Conservation (phyloP, 2,797 vertebrate genomes). For the Microhierax caerulescens region DNA sequence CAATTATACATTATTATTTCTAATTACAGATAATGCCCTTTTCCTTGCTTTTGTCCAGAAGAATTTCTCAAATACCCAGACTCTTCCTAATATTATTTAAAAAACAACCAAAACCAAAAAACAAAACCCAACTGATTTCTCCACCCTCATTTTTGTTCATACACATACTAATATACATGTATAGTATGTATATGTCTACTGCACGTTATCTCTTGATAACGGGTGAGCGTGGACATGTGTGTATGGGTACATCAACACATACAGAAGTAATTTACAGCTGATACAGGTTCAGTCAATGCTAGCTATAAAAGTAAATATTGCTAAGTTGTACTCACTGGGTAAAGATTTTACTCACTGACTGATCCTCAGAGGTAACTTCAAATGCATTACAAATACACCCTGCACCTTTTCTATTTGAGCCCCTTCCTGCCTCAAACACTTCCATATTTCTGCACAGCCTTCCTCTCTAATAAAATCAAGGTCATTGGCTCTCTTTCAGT, state of each 20-base stretch:
- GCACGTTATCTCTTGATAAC: too few species aligned
- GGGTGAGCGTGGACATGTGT: background rate
- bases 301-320: background rate
- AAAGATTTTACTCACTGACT: background rate
- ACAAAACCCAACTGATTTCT: background rate
- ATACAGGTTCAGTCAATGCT: background rate
- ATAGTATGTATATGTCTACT: background rate
- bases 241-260: background rate
- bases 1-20: constrained; percentile 86
- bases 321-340: background rate
- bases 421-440: background rate
- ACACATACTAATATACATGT: background rate
- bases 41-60: constrained; percentile 79
- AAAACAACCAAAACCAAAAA: too few species aligned
- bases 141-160: background rate
- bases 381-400: background rate
- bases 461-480: background rate
- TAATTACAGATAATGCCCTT: constrained; percentile 85
- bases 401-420: background rate
- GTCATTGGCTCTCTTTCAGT: background rate
- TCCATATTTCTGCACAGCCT: background rate
- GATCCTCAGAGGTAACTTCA: background rate
- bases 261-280: background rate
- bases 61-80: constrained; percentile 72
- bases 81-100: constrained; percentile 35